phyloP scores from a whole-genome alignment of 2,888 invertebrate species.

The Ectemnius cavifrons region DNA sequence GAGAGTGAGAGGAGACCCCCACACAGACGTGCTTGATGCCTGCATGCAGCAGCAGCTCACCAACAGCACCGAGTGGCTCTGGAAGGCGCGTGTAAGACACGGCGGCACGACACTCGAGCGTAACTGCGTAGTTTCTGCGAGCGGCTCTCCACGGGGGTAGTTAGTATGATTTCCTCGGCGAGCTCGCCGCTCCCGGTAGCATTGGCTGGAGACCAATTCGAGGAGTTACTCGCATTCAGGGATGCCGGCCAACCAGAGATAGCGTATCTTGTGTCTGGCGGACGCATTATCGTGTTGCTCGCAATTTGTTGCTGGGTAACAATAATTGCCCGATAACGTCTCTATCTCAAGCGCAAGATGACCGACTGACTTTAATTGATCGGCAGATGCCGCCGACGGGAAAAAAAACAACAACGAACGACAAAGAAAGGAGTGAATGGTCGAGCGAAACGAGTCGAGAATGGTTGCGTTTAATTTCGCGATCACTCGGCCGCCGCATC shows the following conservation, averaged over 20 bases:
- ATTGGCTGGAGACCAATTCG: no score
- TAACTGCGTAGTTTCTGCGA: conserved; percentile 74
- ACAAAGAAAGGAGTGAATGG: neutral
- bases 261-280: no score
- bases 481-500: conserved; percentile 33
- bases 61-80: conserved; percentile 25
- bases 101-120: conserved; percentile 65
- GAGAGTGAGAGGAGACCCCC: conserved; percentile 51
- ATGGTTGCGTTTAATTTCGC: conserved; percentile 32
- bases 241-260: no score
- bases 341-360: neutral
- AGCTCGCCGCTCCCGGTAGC: neutral
- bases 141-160: conserved; percentile 51
- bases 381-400: neutral
- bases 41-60: conserved; percentile 39
- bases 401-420: neutral
- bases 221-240: no score
- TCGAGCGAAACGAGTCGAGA: neutral
- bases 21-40: conserved; percentile 32
- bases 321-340: neutral
- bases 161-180: conserved; percentile 16
- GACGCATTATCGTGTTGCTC: neutral
- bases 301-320: neutral
- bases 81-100: conserved; percentile 59
- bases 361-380: conserved; percentile 2